Evolutionary conservation across 2,113 vertebrate genomes (phyloP).

Genomic region (Syngnathus typhle): DNA sequence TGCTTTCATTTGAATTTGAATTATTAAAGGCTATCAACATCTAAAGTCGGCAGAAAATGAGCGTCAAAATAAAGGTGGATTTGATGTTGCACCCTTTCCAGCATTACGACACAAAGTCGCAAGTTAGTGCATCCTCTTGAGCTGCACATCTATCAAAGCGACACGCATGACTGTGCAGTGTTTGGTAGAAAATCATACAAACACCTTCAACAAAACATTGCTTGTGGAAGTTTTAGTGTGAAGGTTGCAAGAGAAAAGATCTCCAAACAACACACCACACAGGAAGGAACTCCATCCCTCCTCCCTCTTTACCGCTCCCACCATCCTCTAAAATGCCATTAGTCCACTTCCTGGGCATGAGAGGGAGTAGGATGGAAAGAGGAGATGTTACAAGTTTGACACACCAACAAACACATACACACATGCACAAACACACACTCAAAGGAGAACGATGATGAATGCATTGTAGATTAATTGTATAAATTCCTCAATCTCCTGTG

Average conservation of each 20-base stretch:
- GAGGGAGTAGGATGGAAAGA: conserved; percentile 52
- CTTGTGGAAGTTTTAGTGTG: conserved; percentile 21
- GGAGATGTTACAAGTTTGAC: conserved; percentile 36
- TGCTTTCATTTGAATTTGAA: no score
- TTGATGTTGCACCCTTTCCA: no score
- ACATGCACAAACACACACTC: background rate
- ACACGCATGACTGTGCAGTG: background rate
- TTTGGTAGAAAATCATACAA: background rate
- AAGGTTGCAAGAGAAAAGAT: conserved; percentile 45
- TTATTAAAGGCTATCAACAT: no score
- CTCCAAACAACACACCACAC: conserved; percentile 50
- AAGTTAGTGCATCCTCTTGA: background rate
- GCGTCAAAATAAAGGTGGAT: no score
- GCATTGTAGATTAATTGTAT: conserved; percentile 28
- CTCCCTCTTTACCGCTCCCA: conserved; percentile 64
- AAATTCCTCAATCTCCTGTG: conserved; percentile 49
- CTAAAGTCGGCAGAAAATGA: no score
- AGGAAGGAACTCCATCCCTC: conserved; percentile 58
- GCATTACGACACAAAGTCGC: background rate
- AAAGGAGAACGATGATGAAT: conserved; percentile 19
- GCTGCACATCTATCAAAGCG: no score
- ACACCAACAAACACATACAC: conserved; percentile 1
- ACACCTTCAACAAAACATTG: background rate
- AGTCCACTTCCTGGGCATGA: conserved; percentile 83
- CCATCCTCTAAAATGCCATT: conserved; percentile 77